phyloP scores from a whole-genome alignment of 1,140 invertebrate genomes.

The Arctopsyche grandis region DNA sequence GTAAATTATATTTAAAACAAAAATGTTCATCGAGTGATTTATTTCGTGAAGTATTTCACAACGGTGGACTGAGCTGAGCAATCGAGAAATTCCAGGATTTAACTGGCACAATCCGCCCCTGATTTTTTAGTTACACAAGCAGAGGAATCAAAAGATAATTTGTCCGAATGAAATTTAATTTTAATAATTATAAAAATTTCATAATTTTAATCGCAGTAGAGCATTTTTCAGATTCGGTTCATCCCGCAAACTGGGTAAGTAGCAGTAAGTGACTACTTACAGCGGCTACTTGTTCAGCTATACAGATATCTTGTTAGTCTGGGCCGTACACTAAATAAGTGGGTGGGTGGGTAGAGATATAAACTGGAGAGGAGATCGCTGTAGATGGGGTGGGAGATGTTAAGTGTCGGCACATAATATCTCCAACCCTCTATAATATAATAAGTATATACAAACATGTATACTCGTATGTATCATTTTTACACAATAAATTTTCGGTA shows the following conservation, averaged over 20 bases:
- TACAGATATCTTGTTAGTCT: slow-evolving; percentile 39
- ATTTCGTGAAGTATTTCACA: too few species aligned
- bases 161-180: too few species aligned
- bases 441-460: neutral
- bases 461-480: slow-evolving; percentile 15
- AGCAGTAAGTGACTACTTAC: slow-evolving; percentile 43
- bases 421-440: neutral
- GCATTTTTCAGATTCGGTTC: neutral
- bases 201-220: neutral
- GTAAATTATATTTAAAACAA: too few species aligned
- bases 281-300: slow-evolving; percentile 38
- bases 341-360: slow-evolving; percentile 3
- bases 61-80: too few species aligned
- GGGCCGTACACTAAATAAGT: slow-evolving; percentile 36
- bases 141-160: too few species aligned
- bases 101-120: too few species aligned
- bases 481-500: neutral
- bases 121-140: too few species aligned
- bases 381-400: neutral
- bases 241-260: slow-evolving; percentile 21
- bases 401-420: slow-evolving; percentile 27
- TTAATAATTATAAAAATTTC: too few species aligned
- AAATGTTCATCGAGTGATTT: too few species aligned
- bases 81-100: neutral
- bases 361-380: slow-evolving; percentile 6